Base-by-base conservation (phyloP, 2,888 invertebrate genomes). In the Hydraecia micacea region DNA sequence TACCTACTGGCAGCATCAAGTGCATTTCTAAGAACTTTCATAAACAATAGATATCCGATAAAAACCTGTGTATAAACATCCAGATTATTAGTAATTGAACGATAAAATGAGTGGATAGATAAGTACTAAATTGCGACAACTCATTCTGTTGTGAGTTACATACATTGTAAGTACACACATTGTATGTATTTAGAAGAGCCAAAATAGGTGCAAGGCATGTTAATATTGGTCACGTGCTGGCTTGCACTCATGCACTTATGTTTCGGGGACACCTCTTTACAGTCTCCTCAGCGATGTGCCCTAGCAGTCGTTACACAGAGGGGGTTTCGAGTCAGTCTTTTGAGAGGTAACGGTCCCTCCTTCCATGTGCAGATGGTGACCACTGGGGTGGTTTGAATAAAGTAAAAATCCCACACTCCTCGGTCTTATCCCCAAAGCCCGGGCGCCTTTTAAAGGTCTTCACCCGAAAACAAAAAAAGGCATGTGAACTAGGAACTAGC, bases 31-130 rank as follows among this genome's bases (percentile, higher is more conserved):
- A 42, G 42, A 83, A 60, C 58, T 60, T 70, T 76, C 32, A 76
- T 42, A 66, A 46, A 77, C 42, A 52, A 42, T 75, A 6, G 15
- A 36, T 46, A 18, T 39, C 77, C 9, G 77, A 79, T 79, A 82
- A 73, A 80, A 73, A 21, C 46, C 36, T 62, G 42, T 60, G 28
- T 67, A 9, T 52, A 65, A 75, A 77, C 83, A 82, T 77, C 58
- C 42, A 76, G 32, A 66, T 83, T 76, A 60, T 52, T 66, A 36
- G 49, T 76, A 76, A 79, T 55, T 67, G 42, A 28, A 42, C 60
- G 83, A 83, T 83, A 66, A 52, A 21, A 55, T 46, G 36, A 58
- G 46, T 32, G 15, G 46, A 49, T 32, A 58, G 46, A 81, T 73
- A 73, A 63, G 11, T 49, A 66, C 32, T 25, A 2, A 71, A 62